These are phyloP conservation scores for Leucozona laternaria DNA, from an alignment of 2,888 invertebrate species.

Conservation along the genomic window DNA sequence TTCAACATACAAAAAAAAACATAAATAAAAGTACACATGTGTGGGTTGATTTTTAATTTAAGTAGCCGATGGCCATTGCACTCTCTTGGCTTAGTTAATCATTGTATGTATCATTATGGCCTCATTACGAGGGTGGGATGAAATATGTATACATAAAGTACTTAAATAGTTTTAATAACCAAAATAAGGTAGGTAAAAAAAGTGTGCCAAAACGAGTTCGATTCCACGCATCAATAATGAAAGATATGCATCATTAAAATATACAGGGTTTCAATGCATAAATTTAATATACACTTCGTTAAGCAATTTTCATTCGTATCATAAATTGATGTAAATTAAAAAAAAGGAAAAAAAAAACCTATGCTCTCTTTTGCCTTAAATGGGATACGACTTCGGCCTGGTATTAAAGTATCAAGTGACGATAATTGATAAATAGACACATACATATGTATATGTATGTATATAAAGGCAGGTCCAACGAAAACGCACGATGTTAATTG, in stretches of 20 bases:
- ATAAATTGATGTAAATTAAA: slow-evolving; percentile 26
- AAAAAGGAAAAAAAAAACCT: not conserved
- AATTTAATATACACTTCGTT: slow-evolving; percentile 6
- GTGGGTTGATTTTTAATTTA: slow-evolving; percentile 17
- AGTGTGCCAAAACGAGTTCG: slow-evolving; percentile 21
- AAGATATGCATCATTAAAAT: slow-evolving; percentile 30
- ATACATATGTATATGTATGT: no score
- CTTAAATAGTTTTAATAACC: not conserved
- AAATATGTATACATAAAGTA: not conserved
- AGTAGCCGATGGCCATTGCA: not conserved
- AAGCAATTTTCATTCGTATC: slow-evolving; percentile 10
- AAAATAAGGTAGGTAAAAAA: slow-evolving; percentile 10
- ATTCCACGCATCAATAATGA: slow-evolving; percentile 35
- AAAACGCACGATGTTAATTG: no score
- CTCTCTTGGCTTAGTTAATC: slow-evolving; percentile 1
- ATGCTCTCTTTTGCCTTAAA: slow-evolving; percentile 11
- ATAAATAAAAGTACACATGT: not conserved
- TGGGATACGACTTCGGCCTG: not conserved
- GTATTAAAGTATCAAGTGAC: slow-evolving; percentile 1
- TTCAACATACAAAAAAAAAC: not conserved
- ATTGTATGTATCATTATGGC: slow-evolving; percentile 11
- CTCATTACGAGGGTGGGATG: slow-evolving; percentile 27
- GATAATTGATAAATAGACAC: not conserved
- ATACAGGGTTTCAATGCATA: slow-evolving; percentile 38
- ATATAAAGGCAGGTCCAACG: no score